A percentile compares a stretch with the other conserved stretches of the same genome.
Evolutionary conservation across 2,888 invertebrate species (phyloP).

Genomic region (Coremacera marginata): DNA sequence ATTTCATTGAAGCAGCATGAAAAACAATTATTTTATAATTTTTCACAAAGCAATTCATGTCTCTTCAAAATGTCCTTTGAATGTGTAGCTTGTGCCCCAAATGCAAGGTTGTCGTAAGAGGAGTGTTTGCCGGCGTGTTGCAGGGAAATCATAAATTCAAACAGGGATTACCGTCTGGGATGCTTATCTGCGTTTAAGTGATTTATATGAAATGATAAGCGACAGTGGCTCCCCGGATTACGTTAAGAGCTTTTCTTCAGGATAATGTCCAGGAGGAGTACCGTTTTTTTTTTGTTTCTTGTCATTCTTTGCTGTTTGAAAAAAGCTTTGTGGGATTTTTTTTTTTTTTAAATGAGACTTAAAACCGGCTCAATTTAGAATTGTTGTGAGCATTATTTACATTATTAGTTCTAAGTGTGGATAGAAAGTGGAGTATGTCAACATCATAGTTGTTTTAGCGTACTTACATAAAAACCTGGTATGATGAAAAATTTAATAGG

Average conservation of each 20-base stretch:
- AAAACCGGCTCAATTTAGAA: background rate
- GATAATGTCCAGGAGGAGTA: background rate
- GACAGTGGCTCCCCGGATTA: background rate
- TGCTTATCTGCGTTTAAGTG: slow-evolving; percentile 30
- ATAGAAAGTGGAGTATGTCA: too few species aligned
- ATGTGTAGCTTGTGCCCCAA: background rate
- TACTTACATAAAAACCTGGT: too few species aligned
- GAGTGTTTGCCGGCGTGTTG: background rate
- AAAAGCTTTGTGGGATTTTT: background rate
- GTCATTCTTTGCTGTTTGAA: too few species aligned
- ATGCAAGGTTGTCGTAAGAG: background rate
- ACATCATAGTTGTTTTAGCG: too few species aligned
- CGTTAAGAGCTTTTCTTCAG: background rate
- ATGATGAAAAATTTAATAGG: too few species aligned
- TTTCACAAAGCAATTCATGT: slow-evolving; percentile 33
- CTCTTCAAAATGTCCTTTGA: slow-evolving; percentile 31
- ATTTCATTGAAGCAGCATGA: slow-evolving; percentile 21
- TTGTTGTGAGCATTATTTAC: background rate
- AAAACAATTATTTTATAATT: slow-evolving; percentile 38
- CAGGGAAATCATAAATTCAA: slow-evolving; percentile 33
- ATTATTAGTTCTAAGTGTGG: too few species aligned
- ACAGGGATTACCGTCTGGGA: slow-evolving; percentile 29
- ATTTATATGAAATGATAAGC: slow-evolving; percentile 31
- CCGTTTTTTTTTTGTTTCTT: too few species aligned
- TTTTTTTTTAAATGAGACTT: background rate